Base-by-base conservation (phyloP, 2,797 vertebrate genomes). In the Cryptoblepharus egeriae region DNA sequence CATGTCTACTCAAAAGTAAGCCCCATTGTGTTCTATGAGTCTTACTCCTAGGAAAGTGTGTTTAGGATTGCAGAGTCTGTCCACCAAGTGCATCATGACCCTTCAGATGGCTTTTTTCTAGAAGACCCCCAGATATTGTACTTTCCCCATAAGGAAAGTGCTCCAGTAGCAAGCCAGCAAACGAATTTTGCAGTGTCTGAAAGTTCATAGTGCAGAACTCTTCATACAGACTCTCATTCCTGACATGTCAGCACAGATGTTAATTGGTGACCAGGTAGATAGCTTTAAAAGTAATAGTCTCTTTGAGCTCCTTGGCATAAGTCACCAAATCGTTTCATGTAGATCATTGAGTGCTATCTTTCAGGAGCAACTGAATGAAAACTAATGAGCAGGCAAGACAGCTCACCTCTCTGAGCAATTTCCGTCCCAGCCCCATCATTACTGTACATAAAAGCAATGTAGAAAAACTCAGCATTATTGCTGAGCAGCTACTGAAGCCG, bases 281-380 rank as follows among this genome's bases (percentile, higher is more conserved):
- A 3, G 16, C n/a, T 69, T n/a, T 37, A 60, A 79, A 69, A 58
- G 57, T 28, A 58, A 75, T 26, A 60, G 42, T 84, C 16, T 39
- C 32, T 68, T 49, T 80, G 26, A 61, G 58, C 55, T n/a, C 16
- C 55, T 49, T 84, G 57, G 30, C 64, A 79, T 60, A 74, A 84
- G 71, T 18, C 63, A 79, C 63, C 39, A 76, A 52, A 70, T 61
- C 12, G n/a, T 80, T 49, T 82, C 65, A 63, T 75, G 42, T 68
- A 80, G 57, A 35, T 68, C 72, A 63, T 15, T 85, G 32, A 64
- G 52, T 18, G 60, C 15, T 84, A n/a, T 49, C 73, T 80, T 75
- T 45, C 45, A 70, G n/a, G 72, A 75, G 67, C 37, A 68, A 45
- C 22, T 76, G 65, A 69, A 70, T 63, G 63, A 85, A 74, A 69